Evolutionary conservation across 2,888 invertebrate species (phyloP).

Genomic region (Emesis furor): DNA sequence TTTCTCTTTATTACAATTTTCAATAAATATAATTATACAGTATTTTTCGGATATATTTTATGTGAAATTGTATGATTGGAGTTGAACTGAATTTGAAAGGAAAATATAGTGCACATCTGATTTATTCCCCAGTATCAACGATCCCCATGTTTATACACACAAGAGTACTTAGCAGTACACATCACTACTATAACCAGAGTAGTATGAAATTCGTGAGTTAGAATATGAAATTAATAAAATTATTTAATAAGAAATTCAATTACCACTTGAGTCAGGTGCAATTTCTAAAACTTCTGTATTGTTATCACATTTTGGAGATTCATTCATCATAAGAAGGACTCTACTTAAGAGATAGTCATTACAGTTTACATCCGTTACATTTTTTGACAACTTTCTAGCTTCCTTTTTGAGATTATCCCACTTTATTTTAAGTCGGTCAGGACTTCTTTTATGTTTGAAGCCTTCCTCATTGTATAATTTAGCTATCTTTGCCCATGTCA

Average conservation of each 20-base stretch:
- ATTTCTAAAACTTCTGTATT: conserved; percentile 39
- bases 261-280: conserved; percentile 22
- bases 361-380: conserved; percentile 79
- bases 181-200: no score
- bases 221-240: neutral
- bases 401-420: conserved; percentile 86
- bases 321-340: conserved; percentile 79
- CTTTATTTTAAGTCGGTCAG: conserved; percentile 83
- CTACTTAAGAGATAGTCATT: conserved; percentile 77
- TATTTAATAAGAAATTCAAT: neutral
- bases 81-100: no score
- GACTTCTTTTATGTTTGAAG: conserved; percentile 79
- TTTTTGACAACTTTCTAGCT: conserved; percentile 81
- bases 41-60: no score
- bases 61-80: no score
- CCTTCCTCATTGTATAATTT: conserved; percentile 82
- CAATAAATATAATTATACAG: no score
- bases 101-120: no score
- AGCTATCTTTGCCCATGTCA: conserved; percentile 84
- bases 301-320: conserved; percentile 77
- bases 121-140: no score
- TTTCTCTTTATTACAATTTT: no score
- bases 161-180: no score
- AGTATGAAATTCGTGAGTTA: no score
- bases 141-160: no score